Conservation (phyloP, 2,113 vertebrate genomes). For the Protobothrops mucrosquamatus region DNA sequence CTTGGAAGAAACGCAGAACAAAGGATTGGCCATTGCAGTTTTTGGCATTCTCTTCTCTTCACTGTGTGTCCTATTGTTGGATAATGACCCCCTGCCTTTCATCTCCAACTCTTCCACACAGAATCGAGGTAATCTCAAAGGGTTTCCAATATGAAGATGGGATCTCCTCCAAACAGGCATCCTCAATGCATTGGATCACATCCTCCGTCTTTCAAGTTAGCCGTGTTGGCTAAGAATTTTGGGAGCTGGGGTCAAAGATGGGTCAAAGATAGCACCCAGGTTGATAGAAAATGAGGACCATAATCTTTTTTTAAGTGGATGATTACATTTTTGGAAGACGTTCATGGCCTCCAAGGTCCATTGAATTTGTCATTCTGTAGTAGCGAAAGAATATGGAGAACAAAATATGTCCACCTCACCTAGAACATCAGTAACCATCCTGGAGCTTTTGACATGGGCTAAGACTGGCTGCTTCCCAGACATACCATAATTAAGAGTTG, state of each 20-base stretch:
- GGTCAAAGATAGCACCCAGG: not conserved
- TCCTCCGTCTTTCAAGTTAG: not conserved
- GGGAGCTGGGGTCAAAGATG: not conserved
- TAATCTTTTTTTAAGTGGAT: not conserved
- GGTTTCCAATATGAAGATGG: not conserved
- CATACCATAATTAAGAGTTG: not conserved
- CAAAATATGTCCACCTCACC: not conserved
- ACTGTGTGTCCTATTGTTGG: slow-evolving; percentile 77
- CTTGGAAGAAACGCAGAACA: slow-evolving; percentile 77
- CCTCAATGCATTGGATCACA: not conserved
- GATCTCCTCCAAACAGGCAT: not conserved
- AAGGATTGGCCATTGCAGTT: slow-evolving; percentile 75
- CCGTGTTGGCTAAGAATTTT: not conserved
- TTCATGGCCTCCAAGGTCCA: not conserved
- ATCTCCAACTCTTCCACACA: slow-evolving; percentile 35
- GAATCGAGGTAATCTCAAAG: slow-evolving; percentile 71
- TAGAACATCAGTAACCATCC: not conserved
- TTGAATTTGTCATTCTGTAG: not conserved
- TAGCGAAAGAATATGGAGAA: not conserved
- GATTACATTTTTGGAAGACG: not conserved
- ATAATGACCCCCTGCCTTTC: slow-evolving; percentile 80
- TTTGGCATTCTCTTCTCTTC: slow-evolving; percentile 87
- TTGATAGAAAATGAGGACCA: not conserved
- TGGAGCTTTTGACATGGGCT: not conserved
- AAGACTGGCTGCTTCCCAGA: not conserved